phyloP scores from a whole-genome alignment of 2,113 vertebrate genomes.

The Turnix velox region DNA sequence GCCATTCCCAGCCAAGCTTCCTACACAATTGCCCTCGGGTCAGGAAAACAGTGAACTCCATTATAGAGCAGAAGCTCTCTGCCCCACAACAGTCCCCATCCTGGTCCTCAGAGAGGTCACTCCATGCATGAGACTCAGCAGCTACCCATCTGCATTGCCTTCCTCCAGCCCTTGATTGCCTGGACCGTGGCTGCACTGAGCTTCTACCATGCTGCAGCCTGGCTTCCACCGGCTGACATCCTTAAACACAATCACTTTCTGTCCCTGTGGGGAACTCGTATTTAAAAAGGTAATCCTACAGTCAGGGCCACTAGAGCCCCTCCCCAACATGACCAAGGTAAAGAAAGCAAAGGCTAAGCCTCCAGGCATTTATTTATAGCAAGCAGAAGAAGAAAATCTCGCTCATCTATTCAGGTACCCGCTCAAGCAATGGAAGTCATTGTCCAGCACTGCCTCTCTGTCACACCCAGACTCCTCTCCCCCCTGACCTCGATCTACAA shows the following conservation, averaged over 20 bases:
- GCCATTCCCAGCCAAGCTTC: conserved; percentile 49
- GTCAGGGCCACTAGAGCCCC: not conserved
- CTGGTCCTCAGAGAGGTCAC: not conserved
- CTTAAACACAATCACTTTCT: not conserved
- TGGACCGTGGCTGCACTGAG: not conserved
- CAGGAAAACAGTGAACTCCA: conserved; percentile 57
- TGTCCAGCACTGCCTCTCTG: no score
- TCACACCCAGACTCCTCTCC: no score
- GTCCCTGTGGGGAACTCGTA: fast-evolving
- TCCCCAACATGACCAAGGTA: fast-evolving
- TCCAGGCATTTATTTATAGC: not conserved
- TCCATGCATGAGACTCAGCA: not conserved
- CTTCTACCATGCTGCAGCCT: not conserved
- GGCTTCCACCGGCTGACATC: not conserved
- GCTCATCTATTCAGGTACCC: not conserved
- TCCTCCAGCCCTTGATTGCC: not conserved
- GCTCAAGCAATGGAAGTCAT: not conserved
- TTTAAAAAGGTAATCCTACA: not conserved
- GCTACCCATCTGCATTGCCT: not conserved
- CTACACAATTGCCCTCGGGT: conserved; percentile 37
- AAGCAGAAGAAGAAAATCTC: not conserved
- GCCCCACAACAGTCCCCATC: conserved; percentile 13
- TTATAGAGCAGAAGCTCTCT: conserved; percentile 32
- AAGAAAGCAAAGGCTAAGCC: not conserved
- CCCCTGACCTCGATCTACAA: not conserved